Percentiles rank a stretch among this genome's conserved stretches.
Conservation (phyloP, 2,113 vertebrate genomes). For the Nibea albiflora region DNA sequence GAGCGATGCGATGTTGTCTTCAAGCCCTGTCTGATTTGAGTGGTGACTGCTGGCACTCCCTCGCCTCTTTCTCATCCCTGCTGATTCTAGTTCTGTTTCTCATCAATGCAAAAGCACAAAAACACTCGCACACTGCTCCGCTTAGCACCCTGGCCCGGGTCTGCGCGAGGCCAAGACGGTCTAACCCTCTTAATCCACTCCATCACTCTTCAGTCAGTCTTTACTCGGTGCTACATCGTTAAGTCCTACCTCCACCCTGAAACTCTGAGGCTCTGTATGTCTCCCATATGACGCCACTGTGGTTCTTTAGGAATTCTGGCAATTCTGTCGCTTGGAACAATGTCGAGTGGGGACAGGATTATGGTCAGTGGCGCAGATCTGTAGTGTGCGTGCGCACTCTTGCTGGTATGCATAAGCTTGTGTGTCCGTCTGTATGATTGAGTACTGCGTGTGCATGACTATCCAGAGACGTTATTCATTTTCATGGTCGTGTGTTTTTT, state of each 20-base stretch:
- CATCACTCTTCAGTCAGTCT: conserved; percentile 35
- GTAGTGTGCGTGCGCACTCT: conserved; percentile 3
- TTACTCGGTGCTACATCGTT: conserved; percentile 57
- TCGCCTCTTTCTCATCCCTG: not conserved
- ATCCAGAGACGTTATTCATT: conserved; percentile 61
- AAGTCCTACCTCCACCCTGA: conserved; percentile 48
- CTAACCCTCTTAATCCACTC: conserved; percentile 34
- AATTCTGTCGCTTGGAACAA: conserved; percentile 59
- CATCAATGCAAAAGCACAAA: conserved; percentile 37
- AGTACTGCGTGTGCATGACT: conserved; percentile 50
- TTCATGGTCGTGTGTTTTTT: conserved; percentile 64
- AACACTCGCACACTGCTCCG: conserved; percentile 2
- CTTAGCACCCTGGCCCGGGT: conserved; percentile 36
- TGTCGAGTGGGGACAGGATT: conserved; percentile 30
- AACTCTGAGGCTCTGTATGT: conserved; percentile 26
- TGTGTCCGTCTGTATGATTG: conserved; percentile 53
- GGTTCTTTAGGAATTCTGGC: conserved; percentile 64
- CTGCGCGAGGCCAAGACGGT: conserved; percentile 10
- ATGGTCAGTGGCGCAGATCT: conserved; percentile 25
- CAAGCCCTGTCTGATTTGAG: conserved; percentile 8
- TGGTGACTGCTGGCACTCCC: not conserved
- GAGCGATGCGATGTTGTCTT: not conserved
- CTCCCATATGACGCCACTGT: conserved; percentile 60
- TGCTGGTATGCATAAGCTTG: conserved; percentile 23
- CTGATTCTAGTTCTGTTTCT: conserved; percentile 40